phyloP scores from a whole-genome alignment of 2,797 vertebrate species.

The Betta splendens region DNA sequence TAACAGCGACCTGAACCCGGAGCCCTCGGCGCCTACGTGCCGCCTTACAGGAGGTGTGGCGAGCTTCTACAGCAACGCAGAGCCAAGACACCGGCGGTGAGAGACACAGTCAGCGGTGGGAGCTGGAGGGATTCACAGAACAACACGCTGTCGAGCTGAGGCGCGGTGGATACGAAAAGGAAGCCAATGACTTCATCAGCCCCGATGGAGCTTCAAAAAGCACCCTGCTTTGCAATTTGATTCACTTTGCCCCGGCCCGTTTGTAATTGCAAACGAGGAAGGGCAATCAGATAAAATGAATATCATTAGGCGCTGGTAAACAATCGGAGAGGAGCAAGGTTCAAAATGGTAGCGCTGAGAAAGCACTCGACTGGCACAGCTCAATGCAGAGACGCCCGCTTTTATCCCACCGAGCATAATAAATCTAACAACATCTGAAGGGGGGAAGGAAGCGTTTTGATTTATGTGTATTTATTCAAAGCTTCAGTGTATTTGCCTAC shows the following conservation, averaged over 20 bases:
- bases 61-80: too few species aligned
- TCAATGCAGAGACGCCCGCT: background rate
- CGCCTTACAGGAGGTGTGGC: too few species aligned
- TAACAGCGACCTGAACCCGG: too few species aligned
- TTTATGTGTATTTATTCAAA: constrained; percentile 19
- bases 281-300: constrained; percentile 43
- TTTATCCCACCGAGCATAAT: constrained; percentile 11
- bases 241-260: constrained; percentile 29
- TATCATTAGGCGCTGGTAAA: constrained; percentile 48
- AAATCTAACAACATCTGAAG: constrained; percentile 16
- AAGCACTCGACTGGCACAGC: constrained; percentile 6
- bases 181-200: constrained; percentile 26
- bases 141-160: constrained; percentile 52
- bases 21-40: too few species aligned
- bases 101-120: too few species aligned
- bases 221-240: constrained; percentile 47
- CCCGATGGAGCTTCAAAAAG: constrained; percentile 30
- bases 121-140: constrained; percentile 15
- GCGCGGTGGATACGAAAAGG: constrained; percentile 49
- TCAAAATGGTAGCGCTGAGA: constrained; percentile 17
- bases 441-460: constrained; percentile 11
- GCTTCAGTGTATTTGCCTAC: background rate
- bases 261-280: constrained; percentile 48
- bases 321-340: constrained; percentile 20
- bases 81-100: too few species aligned